Evolutionary conservation across 2,113 vertebrate genomes (phyloP), one percentile per base, ranked within the genome.

Genomic region (Phyllostomus discolor): DNA sequence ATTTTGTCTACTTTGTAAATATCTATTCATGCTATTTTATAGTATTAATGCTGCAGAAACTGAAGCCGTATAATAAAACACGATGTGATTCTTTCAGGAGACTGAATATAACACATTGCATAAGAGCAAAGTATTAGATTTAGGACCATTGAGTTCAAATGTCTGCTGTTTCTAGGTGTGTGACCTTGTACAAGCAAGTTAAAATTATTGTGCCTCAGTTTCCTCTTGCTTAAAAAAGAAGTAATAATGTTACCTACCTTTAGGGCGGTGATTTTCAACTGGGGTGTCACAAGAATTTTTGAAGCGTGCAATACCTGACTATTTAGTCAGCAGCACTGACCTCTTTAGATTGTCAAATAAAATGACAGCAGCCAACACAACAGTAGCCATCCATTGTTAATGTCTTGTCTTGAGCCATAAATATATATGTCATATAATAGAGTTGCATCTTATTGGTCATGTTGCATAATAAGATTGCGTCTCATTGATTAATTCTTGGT

Each of bases 1-100:
- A 73, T 64, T 95, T 91, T 83, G 35, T 73, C 67, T 83, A 12
- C 31, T 69, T 80, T 93, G 41, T 31, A 78, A 57, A 72, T 19
- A 9, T 6, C 5, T 17, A 35, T 86, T 88, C 28, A 41, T 59
- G 19, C 7, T 78, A 15, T 57, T 76, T 76, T 67, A 43, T 35
- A 81, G 26, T 95, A 41, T 82, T 48, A 9, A 70, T 85, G 26
- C 19, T 50, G 0, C 66, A 80, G 46, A 82, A 41, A 57, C 10
- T 48, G 8, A 85, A 81, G 24, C 4, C 33, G 1, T 33, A 14
- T 35, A 20, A n/a, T 90, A 62, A 79, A 64, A 48, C 4, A 5
- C 7, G 9, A 38, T 54, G 35, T 11, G 26, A 41, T 79, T 88
- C 12, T 17, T 52, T 83, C 1, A 75, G 28, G 7, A 3, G 14